phyloP scores from a whole-genome alignment of 2,888 invertebrate species.

The Drosophila picticornis region DNA sequence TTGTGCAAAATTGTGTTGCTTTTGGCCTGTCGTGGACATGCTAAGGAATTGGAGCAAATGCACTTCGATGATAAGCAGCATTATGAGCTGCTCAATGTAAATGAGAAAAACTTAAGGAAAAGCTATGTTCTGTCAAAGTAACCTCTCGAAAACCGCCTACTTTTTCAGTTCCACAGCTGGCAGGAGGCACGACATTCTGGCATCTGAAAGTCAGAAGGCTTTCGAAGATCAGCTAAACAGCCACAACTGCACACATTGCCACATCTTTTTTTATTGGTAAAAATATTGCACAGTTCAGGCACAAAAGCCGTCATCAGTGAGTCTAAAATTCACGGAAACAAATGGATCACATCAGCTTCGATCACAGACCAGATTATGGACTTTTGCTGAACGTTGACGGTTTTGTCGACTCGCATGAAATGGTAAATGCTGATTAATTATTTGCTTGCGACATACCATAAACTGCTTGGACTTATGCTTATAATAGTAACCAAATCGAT shows the following conservation, averaged over 20 bases:
- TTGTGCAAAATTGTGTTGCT: constrained; percentile 29
- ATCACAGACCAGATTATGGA: constrained; percentile 89
- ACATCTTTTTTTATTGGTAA: constrained; percentile 86
- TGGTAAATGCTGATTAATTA: constrained; percentile 85
- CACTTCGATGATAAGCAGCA: constrained; percentile 65
- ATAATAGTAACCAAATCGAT: constrained; percentile 32
- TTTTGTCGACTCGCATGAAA: constrained; percentile 88
- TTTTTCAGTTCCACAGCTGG: constrained; percentile 76
- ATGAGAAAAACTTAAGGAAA: constrained; percentile 55
- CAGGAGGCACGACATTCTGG: constrained; percentile 77
- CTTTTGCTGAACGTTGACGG: constrained; percentile 91
- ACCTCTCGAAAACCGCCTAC: no score
- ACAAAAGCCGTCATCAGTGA: constrained; percentile 88
- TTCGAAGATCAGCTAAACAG: constrained; percentile 85
- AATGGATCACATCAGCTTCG: constrained; percentile 90
- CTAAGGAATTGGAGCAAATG: constrained; percentile 32
- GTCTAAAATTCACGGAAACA: constrained; percentile 88
- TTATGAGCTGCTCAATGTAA: constrained; percentile 40
- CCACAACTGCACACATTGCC: constrained; percentile 81
- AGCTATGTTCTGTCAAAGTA: accelerated
- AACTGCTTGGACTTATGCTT: background rate
- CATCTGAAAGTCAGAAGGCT: constrained; percentile 85
- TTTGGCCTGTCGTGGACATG: constrained; percentile 84
- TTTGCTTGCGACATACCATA: background rate
- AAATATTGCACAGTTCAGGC: constrained; percentile 83